Evolutionary conservation across 2,888 invertebrate genomes (phyloP).

Genomic region (Drosophila sordidapex): DNA sequence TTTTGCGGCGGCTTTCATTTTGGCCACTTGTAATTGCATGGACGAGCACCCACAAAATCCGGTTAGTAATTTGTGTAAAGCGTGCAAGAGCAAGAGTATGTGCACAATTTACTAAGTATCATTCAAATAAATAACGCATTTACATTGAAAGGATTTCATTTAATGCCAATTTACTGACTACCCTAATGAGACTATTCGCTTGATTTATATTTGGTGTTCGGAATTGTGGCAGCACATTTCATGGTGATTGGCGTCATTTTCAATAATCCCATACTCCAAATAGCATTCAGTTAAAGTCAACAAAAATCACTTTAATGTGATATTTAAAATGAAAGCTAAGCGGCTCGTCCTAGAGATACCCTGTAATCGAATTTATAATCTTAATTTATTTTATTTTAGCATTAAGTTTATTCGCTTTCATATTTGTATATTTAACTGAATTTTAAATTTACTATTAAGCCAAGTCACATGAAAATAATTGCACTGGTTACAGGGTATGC

Average conservation of each 20-base stretch:
- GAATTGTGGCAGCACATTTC: neutral
- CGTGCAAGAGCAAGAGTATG: neutral
- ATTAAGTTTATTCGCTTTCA: neutral
- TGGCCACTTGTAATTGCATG: slow-evolving; percentile 45
- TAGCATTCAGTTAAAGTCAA: neutral
- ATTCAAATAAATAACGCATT: neutral
- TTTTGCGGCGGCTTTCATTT: slow-evolving; percentile 61
- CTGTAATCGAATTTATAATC: neutral
- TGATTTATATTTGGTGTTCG: neutral
- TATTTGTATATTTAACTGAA: neutral
- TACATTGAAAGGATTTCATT: neutral
- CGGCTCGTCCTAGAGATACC: neutral
- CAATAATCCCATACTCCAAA: neutral
- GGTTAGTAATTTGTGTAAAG: neutral
- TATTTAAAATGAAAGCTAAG: neutral
- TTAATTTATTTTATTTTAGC: neutral
- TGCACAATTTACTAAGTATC: neutral
- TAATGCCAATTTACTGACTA: neutral
- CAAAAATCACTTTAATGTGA: neutral
- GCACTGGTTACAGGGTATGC: slow-evolving; percentile 1
- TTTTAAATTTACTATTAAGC: neutral
- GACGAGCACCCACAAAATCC: slow-evolving; percentile 11
- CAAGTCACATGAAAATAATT: neutral
- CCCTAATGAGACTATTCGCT: neutral
- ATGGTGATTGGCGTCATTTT: neutral